Evolutionary conservation across 2,888 invertebrate species (phyloP).

Genomic region (Cheilosia vulpina): DNA sequence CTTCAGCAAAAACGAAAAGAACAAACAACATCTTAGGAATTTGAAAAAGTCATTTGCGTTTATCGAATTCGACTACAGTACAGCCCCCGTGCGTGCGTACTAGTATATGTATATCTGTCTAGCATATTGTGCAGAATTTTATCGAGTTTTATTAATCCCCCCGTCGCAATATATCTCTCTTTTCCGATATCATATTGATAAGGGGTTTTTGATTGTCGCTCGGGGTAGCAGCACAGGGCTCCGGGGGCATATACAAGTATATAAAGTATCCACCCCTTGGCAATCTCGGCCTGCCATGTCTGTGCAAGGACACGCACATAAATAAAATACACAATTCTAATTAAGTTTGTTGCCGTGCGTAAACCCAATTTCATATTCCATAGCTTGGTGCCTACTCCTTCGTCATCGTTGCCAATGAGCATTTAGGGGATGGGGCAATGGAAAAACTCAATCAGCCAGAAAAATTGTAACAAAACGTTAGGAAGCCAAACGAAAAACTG

Average conservation of each 20-base stretch:
- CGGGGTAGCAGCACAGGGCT: not conserved
- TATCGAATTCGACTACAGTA: conserved; percentile 40
- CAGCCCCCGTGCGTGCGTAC: not conserved
- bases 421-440: not conserved
- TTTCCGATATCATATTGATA: conserved; percentile 59
- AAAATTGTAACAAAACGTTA: conserved; percentile 24
- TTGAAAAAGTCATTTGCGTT: conserved; percentile 70
- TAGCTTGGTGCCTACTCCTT: not conserved
- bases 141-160: conserved; percentile 68
- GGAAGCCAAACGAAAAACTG: conserved; percentile 5
- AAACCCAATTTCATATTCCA: conserved; percentile 71
- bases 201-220: conserved; percentile 62
- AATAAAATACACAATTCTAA: conserved; percentile 72
- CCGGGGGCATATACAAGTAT: conserved; percentile 3
- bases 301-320: conserved; percentile 35
- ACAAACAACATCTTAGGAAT: conserved; percentile 53
- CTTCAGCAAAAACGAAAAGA: conserved; percentile 10
- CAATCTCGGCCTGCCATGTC: conserved; percentile 38
- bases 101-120: conserved; percentile 30
- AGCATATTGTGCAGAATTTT: conserved; percentile 62
- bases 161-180: conserved; percentile 31
- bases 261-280: conserved; percentile 4
- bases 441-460: conserved; percentile 55
- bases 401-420: not conserved
- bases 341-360: conserved; percentile 74